phyloP scores from a whole-genome alignment of 2,888 invertebrate species.

The Rhamphomyia laevipes region DNA sequence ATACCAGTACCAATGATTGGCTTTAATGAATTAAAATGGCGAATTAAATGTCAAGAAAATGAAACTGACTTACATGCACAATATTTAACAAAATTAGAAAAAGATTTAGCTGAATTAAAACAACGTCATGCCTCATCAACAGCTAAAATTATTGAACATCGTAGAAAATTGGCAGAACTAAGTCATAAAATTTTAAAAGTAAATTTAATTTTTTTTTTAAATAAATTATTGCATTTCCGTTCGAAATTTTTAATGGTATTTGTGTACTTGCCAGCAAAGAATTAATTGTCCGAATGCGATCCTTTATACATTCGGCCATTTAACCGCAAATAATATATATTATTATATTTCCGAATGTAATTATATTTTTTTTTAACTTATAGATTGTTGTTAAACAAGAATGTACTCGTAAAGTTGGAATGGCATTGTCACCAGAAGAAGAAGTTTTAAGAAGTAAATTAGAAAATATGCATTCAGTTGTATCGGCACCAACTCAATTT shows the following conservation, averaged over 20 bases:
- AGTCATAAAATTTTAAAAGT: slow-evolving; percentile 76
- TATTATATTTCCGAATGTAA: too few species aligned
- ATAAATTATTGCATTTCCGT: too few species aligned
- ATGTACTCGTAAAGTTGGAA: slow-evolving; percentile 74
- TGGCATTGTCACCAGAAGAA: slow-evolving; percentile 79
- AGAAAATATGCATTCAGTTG: slow-evolving; percentile 73
- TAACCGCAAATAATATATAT: too few species aligned
- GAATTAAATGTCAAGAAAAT: slow-evolving; percentile 72
- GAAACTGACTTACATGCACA: slow-evolving; percentile 73
- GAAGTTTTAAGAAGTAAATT: slow-evolving; percentile 77
- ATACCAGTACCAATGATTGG: slow-evolving; percentile 93
- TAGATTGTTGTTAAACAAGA: slow-evolving; percentile 82
- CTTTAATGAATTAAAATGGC: slow-evolving; percentile 65
- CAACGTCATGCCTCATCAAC: slow-evolving; percentile 69
- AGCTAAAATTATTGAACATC: slow-evolving; percentile 70
- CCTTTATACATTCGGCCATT: too few species aligned
- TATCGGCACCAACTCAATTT: slow-evolving; percentile 85
- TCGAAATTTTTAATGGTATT: too few species aligned
- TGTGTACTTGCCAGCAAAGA: too few species aligned
- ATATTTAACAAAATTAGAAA: slow-evolving; percentile 66
- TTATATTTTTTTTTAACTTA: too few species aligned
- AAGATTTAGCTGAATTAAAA: slow-evolving; percentile 65
- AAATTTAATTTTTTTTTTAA: slow-evolving; percentile 11
- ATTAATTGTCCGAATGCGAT: too few species aligned
- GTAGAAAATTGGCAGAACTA: slow-evolving; percentile 66